A percentile compares a stretch with the other conserved stretches of the same genome.
Conservation (phyloP, 2,888 invertebrate genomes). For the Homarus gammarus region DNA sequence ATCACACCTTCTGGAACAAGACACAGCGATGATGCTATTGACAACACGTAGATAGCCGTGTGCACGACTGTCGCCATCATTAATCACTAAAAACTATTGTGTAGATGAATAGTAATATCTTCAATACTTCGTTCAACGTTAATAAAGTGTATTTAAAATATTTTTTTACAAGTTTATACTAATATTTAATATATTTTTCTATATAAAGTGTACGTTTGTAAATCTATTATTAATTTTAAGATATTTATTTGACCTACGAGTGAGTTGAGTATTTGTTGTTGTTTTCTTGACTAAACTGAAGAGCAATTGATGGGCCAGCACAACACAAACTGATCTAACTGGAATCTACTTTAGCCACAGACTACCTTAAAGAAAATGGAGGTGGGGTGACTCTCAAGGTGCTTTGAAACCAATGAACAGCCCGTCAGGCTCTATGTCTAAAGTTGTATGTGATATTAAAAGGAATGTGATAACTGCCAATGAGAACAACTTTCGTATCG, state of each 20-base stretch:
- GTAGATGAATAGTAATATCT: neutral
- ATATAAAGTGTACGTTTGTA: neutral
- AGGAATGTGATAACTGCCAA: no score
- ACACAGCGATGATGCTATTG: slow-evolving; percentile 28
- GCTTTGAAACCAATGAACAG: no score
- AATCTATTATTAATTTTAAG: neutral
- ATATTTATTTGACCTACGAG: neutral
- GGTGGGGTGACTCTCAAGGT: no score
- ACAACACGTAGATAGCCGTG: neutral
- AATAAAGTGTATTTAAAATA: neutral
- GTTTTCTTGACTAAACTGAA: neutral
- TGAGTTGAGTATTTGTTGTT: neutral
- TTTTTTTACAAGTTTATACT: neutral
- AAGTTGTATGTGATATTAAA: no score
- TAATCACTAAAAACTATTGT: neutral
- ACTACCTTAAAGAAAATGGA: no score
- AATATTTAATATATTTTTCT: neutral
- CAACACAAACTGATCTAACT: no score
- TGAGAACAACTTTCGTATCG: no score
- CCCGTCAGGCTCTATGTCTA: no score
- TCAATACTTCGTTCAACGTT: neutral
- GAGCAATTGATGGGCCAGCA: no score
- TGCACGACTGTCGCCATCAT: slow-evolving; percentile 24
- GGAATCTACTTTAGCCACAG: no score
- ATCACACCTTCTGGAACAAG: slow-evolving; percentile 31